Evolutionary conservation across 2,888 invertebrate species (phyloP).

Genomic region (Drosophila prolongata): DNA sequence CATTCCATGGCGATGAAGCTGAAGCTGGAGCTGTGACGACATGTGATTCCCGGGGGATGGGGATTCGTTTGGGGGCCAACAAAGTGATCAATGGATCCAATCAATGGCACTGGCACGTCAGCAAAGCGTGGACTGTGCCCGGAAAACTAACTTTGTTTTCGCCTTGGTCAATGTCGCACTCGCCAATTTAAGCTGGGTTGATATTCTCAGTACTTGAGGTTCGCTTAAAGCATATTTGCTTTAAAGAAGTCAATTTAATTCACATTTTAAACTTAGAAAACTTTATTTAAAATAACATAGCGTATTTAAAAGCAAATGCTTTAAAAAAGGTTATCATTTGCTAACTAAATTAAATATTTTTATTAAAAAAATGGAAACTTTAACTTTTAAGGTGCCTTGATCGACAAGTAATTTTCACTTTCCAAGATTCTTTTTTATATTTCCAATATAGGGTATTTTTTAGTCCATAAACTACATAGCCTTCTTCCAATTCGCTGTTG

Average conservation of each 20-base stretch:
- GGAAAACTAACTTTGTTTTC: conserved; percentile 12
- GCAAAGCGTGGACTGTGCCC: conserved; percentile 51
- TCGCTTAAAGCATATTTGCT: too few species aligned
- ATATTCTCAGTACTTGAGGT: too few species aligned
- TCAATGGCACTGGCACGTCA: conserved; percentile 53
- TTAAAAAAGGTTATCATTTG: too few species aligned
- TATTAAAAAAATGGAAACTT: too few species aligned
- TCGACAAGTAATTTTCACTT: neutral
- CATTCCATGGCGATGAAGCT: conserved; percentile 63
- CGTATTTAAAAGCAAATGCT: too few species aligned
- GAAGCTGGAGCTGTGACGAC: conserved; percentile 50
- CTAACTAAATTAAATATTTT: too few species aligned
- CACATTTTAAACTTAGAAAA: too few species aligned
- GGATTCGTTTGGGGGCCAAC: conserved; percentile 51
- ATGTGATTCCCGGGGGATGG: neutral
- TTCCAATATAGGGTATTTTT: neutral
- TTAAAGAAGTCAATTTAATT: too few species aligned
- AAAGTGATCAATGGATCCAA: conserved; percentile 66
- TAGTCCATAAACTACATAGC: neutral
- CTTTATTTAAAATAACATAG: too few species aligned
- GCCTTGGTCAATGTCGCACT: neutral
- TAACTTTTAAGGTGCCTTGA: too few species aligned
- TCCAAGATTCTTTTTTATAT: neutral
- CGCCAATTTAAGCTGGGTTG: neutral
- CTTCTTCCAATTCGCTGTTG: neutral